Evolutionary conservation across 2,888 invertebrate genomes (phyloP).

Genomic region (Pristionchus japonicus): DNA sequence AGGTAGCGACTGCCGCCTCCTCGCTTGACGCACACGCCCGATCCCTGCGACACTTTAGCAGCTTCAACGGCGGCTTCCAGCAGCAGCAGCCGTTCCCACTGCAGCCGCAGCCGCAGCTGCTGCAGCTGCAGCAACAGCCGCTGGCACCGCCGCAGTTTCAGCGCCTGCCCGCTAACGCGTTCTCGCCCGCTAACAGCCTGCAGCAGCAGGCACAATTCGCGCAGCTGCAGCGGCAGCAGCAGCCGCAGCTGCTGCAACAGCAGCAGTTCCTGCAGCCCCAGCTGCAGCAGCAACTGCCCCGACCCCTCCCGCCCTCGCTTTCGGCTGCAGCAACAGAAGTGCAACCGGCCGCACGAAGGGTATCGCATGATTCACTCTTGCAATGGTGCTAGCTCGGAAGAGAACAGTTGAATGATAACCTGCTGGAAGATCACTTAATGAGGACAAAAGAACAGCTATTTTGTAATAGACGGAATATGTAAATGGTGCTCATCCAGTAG

Average conservation of each 20-base stretch:
- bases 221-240: neutral
- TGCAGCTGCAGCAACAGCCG: neutral
- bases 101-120: constrained; percentile 5
- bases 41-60: neutral
- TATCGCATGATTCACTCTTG: neutral
- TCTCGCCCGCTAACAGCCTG: neutral
- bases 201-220: neutral
- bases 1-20: neutral
- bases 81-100: neutral
- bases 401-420: neutral
- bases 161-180: constrained; percentile 31
- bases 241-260: neutral
- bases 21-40: neutral
- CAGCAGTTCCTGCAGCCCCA: neutral
- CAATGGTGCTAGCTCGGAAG: neutral
- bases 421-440: no score
- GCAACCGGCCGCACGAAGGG: neutral
- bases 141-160: neutral
- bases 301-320: neutral
- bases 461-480: no score
- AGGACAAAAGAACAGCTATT: no score
- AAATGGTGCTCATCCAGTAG: no score
- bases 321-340: neutral
- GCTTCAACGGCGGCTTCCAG: neutral
- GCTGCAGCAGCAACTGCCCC: neutral